A percentile compares a stretch with the other conserved stretches of the same genome.
These are phyloP conservation scores for Yoshiicerus persimilis DNA, from an alignment of 1,140 invertebrate genomes.

Conservation along the genomic window DNA sequence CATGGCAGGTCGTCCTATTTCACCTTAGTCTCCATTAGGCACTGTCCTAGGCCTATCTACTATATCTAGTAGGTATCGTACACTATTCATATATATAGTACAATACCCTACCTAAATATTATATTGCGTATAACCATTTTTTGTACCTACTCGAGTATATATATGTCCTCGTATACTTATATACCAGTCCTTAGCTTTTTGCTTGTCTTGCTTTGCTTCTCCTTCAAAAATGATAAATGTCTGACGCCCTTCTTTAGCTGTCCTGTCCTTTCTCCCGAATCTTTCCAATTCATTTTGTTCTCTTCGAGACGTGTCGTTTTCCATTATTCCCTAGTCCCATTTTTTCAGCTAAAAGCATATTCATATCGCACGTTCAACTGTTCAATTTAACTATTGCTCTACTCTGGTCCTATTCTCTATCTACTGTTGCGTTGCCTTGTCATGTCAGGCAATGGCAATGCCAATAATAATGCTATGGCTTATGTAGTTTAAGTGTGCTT, in stretches of 20 bases:
- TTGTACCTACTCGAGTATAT: too few relatives aligned
- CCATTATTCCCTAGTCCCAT: background rate
- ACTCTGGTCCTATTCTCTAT: too few relatives aligned
- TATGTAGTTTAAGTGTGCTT: background rate
- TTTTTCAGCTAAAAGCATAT: background rate
- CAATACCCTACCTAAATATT: too few relatives aligned
- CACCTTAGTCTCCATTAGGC: background rate
- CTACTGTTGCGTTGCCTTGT: too few relatives aligned
- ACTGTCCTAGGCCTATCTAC: too few relatives aligned
- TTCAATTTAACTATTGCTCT: background rate
- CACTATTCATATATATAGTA: too few relatives aligned
- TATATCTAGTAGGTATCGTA: too few relatives aligned
- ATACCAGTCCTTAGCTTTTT: background rate
- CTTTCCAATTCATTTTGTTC: background rate
- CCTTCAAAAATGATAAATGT: constrained; percentile 11
- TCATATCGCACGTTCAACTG: background rate
- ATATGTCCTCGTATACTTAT: too few relatives aligned
- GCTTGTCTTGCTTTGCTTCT: background rate
- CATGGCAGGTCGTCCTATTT: background rate
- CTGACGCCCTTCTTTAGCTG: constrained; percentile 8
- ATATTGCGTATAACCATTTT: too few relatives aligned
- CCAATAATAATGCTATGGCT: too few relatives aligned
- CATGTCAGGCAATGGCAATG: too few relatives aligned
- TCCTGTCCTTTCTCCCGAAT: constrained; percentile 3
- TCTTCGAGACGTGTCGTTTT: background rate